Base-by-base conservation (phyloP, 1,140 invertebrate species). In the Aphidius ervi region DNA sequence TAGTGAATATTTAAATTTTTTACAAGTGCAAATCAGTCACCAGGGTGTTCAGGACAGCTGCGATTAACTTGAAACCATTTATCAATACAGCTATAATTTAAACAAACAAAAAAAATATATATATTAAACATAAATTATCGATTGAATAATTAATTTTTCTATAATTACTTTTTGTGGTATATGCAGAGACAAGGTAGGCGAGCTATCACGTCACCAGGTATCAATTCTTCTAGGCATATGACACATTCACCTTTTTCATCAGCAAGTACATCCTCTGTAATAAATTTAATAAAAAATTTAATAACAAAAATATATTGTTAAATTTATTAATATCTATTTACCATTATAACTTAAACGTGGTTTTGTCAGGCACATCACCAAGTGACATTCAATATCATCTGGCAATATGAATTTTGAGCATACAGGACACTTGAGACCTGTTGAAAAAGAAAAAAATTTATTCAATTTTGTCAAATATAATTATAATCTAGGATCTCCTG, bases 321-420 rank as follows among this genome's bases (percentile, higher is more conserved):
- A 20, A 9, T 45, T 31, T n/a, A 9, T 6, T n/a, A 39, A 6
- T 40, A 57, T 23, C n/a, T 63, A 82, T 86, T 81, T 74, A 98
- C 95, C 96, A 84, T 99, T 99, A 82, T 99, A 99, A 76, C 90
- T 96, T 73, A 99, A 92, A 76, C 94, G 87, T 70, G 96, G 97
- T 86, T 98, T 96, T 58, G 96, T 98, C 80, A 99, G 89, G 86
- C 97, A 99, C 91, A 98, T 97, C 69, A 98, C 94, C 70, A 99
- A 87, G 82, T 98, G 97, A 84, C 93, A 95, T 85, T 99, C 96
- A 73, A 97, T 94, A 81, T 99, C 96, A 81, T 98, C 95, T 68
- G 95, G 93, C 78, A 97, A 82, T 68, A 99, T 92, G 82, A 94
- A 92, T 84, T 98, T 98, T 81, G 93, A 95, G 87, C 97, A 99